Conservation (phyloP, 92 coral and sea anemone genomes). For the Scolanthus callimorphus region DNA sequence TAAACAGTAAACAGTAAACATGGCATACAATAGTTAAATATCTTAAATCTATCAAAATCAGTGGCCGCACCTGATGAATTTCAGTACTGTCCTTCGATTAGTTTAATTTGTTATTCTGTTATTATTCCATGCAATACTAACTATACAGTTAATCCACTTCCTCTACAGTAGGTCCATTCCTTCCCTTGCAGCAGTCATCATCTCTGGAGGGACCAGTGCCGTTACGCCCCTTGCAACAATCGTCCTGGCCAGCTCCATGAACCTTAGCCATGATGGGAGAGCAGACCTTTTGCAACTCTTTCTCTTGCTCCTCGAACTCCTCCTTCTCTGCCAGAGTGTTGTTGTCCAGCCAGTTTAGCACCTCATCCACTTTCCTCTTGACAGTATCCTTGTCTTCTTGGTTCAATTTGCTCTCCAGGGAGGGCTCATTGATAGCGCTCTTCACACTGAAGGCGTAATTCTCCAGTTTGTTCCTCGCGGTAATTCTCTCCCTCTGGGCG, state of each 20-base stretch:
- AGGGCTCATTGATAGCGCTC: conserved; percentile 84
- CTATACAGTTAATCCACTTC: conserved; percentile 93
- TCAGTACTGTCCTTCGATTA: too few species aligned
- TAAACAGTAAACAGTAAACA: too few species aligned
- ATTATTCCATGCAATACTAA: too few species aligned
- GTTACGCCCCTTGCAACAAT: conserved; percentile 11
- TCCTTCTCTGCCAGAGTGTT: conserved; percentile 66
- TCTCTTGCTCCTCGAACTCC: conserved; percentile 70
- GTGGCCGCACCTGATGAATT: too few species aligned
- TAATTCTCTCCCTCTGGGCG: conserved; percentile 69
- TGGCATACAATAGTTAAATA: too few species aligned
- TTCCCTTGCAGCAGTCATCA: not conserved
- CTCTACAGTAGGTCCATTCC: conserved; percentile 94
- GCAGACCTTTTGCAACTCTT: conserved; percentile 85
- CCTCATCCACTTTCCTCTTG: conserved; percentile 77
- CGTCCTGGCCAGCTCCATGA: conserved; percentile 33
- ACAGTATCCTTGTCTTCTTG: conserved; percentile 78
- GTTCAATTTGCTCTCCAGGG: conserved; percentile 79
- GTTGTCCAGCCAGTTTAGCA: conserved; percentile 86
- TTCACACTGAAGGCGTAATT: conserved; percentile 94
- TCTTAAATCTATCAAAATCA: too few species aligned
- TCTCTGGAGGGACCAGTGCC: conserved; percentile 48
- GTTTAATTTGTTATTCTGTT: too few species aligned
- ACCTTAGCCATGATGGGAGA: conserved; percentile 92
- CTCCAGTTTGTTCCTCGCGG: conserved; percentile 84